Base-by-base conservation (phyloP, 2,888 invertebrate species). In the Choreutis nemorana region DNA sequence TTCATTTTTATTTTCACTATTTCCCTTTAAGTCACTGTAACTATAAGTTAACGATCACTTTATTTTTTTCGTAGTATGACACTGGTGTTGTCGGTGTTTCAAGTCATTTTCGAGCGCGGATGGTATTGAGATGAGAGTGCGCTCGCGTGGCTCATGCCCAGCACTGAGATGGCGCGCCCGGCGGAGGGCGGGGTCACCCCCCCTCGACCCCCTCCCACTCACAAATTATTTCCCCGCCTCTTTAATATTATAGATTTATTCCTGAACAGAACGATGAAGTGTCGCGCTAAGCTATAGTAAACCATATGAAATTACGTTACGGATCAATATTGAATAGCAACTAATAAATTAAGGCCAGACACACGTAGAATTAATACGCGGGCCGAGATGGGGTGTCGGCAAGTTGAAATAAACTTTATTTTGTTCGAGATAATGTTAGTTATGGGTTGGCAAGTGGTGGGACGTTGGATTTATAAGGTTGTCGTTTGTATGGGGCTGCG, bases 191-290 rank as follows among this genome's bases (percentile, higher is more conserved):
- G 68, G 44, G 70, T 64, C 38, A 43, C 42, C 41, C 37, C 53
- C 58, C 58, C 65, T 63, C 57, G 51, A 47, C 59, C 61, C 65
- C 61, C 55, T 59, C 71, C 61, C 52, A 43, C 44, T 39, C 46
- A 48, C 58, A 64, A 70, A 73, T 70, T 65, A 70, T 70, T 66
- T 68, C 68, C 55, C 71, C 77, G 77, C 78, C 78, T 62, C 68
- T 63, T 68, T 70, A 73, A 75, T 77, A 77, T 77, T 77, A 77
- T 77, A 78, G 77, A 77, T 77, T 77, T 77, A 78, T 77, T 73
- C 55, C 63, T 56, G 57, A 60, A 59, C 65, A 52, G 62, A 62
- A 64, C 62, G 52, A 54, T 55, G 51, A 47, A 42, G 45, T 40
- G 43, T 32, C 39, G 33, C 55, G 68, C 55, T 68, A 65, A 66